phyloP scores from a whole-genome alignment of 2,888 invertebrate genomes.

The Sphaerophoria taeniata region DNA sequence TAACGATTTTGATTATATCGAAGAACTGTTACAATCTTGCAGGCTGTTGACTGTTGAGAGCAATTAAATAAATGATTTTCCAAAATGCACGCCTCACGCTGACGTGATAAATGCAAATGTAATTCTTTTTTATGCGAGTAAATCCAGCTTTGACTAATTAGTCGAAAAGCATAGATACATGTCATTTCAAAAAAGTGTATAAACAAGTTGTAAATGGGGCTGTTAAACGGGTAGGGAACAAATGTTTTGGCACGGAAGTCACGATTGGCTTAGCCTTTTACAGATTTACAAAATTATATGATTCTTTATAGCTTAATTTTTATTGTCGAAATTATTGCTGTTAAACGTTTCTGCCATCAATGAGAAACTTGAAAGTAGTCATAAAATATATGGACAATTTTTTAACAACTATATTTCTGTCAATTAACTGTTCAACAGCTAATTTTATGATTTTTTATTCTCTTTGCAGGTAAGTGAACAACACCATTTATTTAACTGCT shows the following conservation, averaged over 20 bases:
- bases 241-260: background rate
- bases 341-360: background rate
- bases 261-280: background rate
- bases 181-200: background rate
- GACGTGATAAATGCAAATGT: slow-evolving; percentile 20
- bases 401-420: too few species aligned
- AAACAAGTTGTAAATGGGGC: background rate
- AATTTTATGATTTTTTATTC: background rate
- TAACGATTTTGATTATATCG: background rate
- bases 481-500: too few species aligned
- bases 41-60: slow-evolving; percentile 2
- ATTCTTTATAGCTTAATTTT: background rate
- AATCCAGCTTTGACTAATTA: slow-evolving; percentile 21
- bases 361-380: too few species aligned
- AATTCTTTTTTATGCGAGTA: slow-evolving; percentile 7
- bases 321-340: background rate
- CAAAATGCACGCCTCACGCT: background rate
- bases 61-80: slow-evolving; percentile 8
- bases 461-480: background rate
- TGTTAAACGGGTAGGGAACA: background rate
- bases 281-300: background rate
- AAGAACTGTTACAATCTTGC: slow-evolving; percentile 10
- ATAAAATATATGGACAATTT: too few species aligned
- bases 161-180: background rate
- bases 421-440: background rate